phyloP scores from a whole-genome alignment of 2,888 invertebrate genomes.

The Crocallis elinguaria region DNA sequence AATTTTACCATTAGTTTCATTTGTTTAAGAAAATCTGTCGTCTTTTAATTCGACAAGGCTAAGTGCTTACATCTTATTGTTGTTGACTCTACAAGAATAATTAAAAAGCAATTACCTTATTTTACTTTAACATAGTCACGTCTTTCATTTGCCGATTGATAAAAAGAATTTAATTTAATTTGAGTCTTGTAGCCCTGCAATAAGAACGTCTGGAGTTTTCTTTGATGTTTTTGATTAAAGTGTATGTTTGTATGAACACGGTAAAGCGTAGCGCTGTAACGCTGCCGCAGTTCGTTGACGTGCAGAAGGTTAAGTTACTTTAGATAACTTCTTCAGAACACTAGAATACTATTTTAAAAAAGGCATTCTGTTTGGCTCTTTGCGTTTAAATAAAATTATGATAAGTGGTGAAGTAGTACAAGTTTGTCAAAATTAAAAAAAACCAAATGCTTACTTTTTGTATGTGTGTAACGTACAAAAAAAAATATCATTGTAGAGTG shows the following conservation, averaged over 20 bases:
- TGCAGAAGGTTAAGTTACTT: conserved; percentile 3
- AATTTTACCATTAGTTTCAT: not conserved
- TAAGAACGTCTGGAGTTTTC: conserved; percentile 9
- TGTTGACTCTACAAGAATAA: conserved; percentile 29
- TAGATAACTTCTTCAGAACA: too few species aligned
- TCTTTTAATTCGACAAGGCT: conserved; percentile 19
- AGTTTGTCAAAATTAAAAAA: too few species aligned
- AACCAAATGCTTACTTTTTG: too few species aligned
- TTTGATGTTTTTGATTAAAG: conserved; percentile 12
- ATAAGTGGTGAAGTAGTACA: too few species aligned
- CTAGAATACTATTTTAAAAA: too few species aligned
- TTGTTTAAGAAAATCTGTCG: conserved; percentile 4
- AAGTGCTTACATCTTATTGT: conserved; percentile 9
- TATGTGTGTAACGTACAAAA: too few species aligned
- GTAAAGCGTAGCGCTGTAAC: conserved; percentile 8
- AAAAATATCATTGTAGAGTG: too few species aligned
- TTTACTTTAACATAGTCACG: conserved; percentile 17
- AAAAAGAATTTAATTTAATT: conserved; percentile 12
- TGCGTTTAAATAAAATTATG: too few species aligned
- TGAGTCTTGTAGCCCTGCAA: conserved; percentile 13
- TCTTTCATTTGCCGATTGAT: conserved; percentile 1
- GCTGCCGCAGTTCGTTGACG: not conserved
- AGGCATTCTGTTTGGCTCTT: too few species aligned
- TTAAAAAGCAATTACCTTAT: conserved; percentile 37
- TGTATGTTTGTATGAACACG: conserved; percentile 23